Evolutionary conservation across 2,888 invertebrate genomes (phyloP).

Genomic region (Cataglyphis cursor): DNA sequence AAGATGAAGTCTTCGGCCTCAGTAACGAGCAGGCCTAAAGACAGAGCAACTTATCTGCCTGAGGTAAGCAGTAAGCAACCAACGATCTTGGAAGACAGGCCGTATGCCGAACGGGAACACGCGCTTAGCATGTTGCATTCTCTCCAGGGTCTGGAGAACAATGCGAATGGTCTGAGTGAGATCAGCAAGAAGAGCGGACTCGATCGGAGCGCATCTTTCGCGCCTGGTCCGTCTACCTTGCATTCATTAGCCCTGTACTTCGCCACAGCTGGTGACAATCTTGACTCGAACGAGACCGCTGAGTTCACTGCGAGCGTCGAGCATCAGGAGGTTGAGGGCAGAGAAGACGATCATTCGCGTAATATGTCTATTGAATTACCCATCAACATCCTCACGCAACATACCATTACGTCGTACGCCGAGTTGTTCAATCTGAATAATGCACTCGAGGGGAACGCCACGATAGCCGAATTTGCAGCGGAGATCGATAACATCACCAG

Average conservation of each 20-base stretch:
- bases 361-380: constrained; percentile 86
- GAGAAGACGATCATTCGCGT: constrained; percentile 62
- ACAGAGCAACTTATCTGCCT: constrained; percentile 64
- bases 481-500: constrained; percentile 21
- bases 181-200: not conserved
- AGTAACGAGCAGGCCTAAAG: constrained; percentile 28
- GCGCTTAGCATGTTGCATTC: constrained; percentile 91
- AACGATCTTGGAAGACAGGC: constrained; percentile 70
- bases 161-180: constrained; percentile 79
- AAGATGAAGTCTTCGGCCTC: constrained; percentile 63
- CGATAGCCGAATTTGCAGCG: constrained; percentile 41
- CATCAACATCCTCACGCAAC: constrained; percentile 90
- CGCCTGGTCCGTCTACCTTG: constrained; percentile 92
- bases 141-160: constrained; percentile 89
- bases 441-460: constrained; percentile 78
- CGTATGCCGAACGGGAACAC: constrained; percentile 89
- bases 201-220: constrained; percentile 88
- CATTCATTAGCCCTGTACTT: constrained; percentile 94
- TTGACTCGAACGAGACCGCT: constrained; percentile 82
- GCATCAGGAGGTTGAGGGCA: constrained; percentile 28
- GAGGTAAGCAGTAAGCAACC: constrained; percentile 53
- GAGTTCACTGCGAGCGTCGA: constrained; percentile 69
- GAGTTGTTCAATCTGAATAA: constrained; percentile 86
- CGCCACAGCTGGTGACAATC: constrained; percentile 90
- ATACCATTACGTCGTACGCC: constrained; percentile 90